Percentiles rank a stretch among this genome's conserved stretches.
phyloP scores from a whole-genome alignment of 2,797 vertebrate species.

The Odontamblyopus lacepedii region DNA sequence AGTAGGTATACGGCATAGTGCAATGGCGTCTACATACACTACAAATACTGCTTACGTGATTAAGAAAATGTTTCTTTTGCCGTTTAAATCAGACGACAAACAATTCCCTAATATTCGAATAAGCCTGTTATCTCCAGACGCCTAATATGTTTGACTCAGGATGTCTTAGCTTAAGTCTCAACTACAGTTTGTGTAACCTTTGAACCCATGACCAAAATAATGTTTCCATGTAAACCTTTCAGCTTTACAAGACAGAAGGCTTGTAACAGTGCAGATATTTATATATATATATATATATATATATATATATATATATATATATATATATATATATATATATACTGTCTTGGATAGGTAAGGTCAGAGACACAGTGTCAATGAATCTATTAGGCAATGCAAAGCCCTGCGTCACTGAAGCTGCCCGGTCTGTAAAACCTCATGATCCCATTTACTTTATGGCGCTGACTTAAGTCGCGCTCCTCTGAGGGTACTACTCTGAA shows the following conservation, averaged over 20 bases:
- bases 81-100: constrained; percentile 27
- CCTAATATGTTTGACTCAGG: constrained; percentile 1
- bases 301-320: too few species aligned
- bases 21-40: neutral
- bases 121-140: constrained; percentile 31
- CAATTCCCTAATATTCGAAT: constrained; percentile 28
- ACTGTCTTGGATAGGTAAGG: neutral
- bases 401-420: constrained; percentile 71
- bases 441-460: constrained; percentile 76
- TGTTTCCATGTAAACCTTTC: neutral
- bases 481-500: constrained; percentile 6
- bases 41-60: neutral
- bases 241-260: too few species aligned
- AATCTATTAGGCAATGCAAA: constrained; percentile 67
- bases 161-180: constrained; percentile 1
- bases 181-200: constrained; percentile 1
- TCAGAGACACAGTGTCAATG: constrained; percentile 45
- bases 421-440: constrained; percentile 79
- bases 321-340: too few species aligned
- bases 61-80: neutral
- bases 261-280: too few species aligned
- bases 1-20: neutral
- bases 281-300: too few species aligned
- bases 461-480: constrained; percentile 50
- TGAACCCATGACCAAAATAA: neutral